These are phyloP conservation scores for Sarcophaga subvicina DNA, from an alignment of 2,888 invertebrate genomes.

Conservation along the genomic window DNA sequence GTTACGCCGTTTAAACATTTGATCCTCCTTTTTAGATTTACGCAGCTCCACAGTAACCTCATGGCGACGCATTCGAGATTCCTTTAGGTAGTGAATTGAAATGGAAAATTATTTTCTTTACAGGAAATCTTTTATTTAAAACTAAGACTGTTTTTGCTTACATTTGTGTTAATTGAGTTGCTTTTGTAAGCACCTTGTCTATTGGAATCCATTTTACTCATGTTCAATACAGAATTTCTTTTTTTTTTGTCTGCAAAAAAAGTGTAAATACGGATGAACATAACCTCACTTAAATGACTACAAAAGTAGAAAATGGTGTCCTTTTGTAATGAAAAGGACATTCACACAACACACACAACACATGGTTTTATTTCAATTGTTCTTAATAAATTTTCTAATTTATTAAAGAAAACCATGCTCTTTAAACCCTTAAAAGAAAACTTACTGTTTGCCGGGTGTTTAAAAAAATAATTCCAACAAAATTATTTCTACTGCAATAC, in stretches of 20 bases:
- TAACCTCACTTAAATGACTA: constrained; percentile 55
- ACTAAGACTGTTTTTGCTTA: constrained; percentile 79
- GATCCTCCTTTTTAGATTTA: constrained; percentile 96
- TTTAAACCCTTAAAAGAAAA: no score
- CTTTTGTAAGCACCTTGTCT: constrained; percentile 90
- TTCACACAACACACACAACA: not conserved
- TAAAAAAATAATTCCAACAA: no score
- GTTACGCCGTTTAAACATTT: constrained; percentile 94
- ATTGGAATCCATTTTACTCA: constrained; percentile 79
- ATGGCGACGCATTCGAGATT: constrained; percentile 91
- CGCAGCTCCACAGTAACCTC: constrained; percentile 95
- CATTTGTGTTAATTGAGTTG: constrained; percentile 88
- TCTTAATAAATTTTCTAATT: not conserved
- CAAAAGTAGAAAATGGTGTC: constrained; percentile 35
- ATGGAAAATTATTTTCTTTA: no score
- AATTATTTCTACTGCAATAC: not conserved
- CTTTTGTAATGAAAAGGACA: constrained; percentile 37
- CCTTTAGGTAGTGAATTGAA: constrained; percentile 71
- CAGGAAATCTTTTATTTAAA: no score
- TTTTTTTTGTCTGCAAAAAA: constrained; percentile 34
- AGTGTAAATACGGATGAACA: constrained; percentile 5
- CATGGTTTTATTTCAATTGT: constrained; percentile 20
- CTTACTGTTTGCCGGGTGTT: no score
- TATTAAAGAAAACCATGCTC: not conserved
- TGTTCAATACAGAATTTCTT: constrained; percentile 26